phyloP scores from a whole-genome alignment of 2,113 vertebrate species.

The Cololabis saira region DNA sequence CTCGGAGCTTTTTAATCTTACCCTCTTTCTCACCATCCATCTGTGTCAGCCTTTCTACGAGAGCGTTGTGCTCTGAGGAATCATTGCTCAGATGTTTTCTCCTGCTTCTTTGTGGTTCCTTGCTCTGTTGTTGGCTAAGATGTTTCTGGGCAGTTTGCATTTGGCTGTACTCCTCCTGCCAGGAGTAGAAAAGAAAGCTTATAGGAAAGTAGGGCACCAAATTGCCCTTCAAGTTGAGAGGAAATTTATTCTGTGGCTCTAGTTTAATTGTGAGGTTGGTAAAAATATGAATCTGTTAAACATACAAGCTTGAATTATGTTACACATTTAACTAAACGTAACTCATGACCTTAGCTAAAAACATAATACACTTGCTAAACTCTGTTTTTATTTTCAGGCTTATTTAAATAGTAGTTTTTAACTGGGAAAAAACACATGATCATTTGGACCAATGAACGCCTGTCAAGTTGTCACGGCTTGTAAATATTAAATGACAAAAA shows the following conservation, averaged over 20 bases:
- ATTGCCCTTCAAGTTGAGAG: too few species aligned
- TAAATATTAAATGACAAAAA: too few species aligned
- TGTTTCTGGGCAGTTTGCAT: conserved; percentile 84
- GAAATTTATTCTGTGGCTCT: too few species aligned
- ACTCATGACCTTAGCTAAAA: too few species aligned
- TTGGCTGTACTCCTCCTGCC: conserved; percentile 88
- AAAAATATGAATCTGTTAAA: too few species aligned
- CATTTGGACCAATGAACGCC: too few species aligned
- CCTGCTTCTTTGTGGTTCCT: conserved; percentile 50
- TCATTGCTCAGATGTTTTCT: conserved; percentile 68
- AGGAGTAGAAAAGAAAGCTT: conserved; percentile 1
- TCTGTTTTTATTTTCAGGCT: neutral
- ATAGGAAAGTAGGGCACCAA: neutral
- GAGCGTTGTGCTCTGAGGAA: conserved; percentile 69
- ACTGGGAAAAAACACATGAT: neutral
- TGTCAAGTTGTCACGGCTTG: too few species aligned
- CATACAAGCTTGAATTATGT: too few species aligned
- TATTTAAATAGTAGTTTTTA: neutral
- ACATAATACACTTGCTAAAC: too few species aligned
- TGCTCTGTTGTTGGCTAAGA: conserved; percentile 79
- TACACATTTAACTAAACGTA: too few species aligned
- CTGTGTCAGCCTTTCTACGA: conserved; percentile 81
- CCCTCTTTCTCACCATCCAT: conserved; percentile 83
- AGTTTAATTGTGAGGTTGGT: too few species aligned
- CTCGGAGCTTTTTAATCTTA: conserved; percentile 81